Conservation (phyloP, 92 coral and sea anemone genomes). For the Phenganax marumi region DNA sequence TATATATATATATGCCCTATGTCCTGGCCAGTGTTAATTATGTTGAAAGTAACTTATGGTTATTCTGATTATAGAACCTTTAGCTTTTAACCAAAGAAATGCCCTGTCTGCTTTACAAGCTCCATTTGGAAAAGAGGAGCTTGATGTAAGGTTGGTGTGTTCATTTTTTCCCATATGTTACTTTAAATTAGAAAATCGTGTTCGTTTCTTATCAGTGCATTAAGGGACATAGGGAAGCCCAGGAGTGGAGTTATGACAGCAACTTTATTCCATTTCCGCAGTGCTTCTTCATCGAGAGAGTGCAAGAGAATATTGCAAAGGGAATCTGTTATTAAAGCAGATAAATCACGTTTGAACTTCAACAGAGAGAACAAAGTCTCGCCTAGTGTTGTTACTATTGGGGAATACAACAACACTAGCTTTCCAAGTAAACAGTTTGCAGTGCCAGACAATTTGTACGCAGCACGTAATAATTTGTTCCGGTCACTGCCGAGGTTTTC, state of each 20-base stretch:
- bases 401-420: background rate
- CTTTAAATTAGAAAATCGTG: background rate
- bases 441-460: conserved; percentile 13
- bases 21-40: no score
- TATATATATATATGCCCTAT: no score
- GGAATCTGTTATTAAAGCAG: background rate
- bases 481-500: conserved; percentile 18
- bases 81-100: conserved; percentile 71
- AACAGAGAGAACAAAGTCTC: background rate
- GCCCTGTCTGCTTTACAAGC: background rate
- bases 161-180: no score
- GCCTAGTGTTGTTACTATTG: conserved; percentile 18
- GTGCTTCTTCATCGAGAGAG: background rate
- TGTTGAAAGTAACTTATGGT: no score
- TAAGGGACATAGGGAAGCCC: background rate
- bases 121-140: conserved; percentile 14
- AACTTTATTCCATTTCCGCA: background rate
- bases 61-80: conserved; percentile 65
- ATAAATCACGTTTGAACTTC: conserved; percentile 13
- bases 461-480: conserved; percentile 15
- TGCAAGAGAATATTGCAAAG: conserved; percentile 16
- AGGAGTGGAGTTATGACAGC: background rate
- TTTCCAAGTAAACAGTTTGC: conserved; percentile 6
- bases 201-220: no score
- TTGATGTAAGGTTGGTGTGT: background rate